Percentiles rank a stretch among this genome's conserved stretches.
phyloP scores from a whole-genome alignment of 2,888 invertebrate species.

The Thalpophila matura region DNA sequence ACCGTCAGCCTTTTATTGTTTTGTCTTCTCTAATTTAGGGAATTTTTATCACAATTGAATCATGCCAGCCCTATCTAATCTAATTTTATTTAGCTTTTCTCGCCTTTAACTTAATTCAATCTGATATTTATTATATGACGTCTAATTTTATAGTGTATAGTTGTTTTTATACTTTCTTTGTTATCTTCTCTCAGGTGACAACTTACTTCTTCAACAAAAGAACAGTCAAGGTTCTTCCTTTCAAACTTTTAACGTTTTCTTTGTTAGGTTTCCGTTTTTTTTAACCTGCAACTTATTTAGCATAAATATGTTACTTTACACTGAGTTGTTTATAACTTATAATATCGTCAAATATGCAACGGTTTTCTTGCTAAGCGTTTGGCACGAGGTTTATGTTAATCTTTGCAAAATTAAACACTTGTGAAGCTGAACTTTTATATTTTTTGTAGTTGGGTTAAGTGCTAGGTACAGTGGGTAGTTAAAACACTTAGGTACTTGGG shows the following conservation, averaged over 20 bases:
- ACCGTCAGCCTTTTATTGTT: no score
- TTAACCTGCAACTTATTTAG: constrained; percentile 37
- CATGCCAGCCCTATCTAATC: no score
- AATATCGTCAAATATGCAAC: constrained; percentile 51
- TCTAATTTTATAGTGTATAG: no score
- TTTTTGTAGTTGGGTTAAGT: constrained; percentile 2
- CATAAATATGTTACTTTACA: constrained; percentile 49
- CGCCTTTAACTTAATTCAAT: no score
- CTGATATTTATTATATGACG: neutral
- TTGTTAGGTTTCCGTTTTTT: no score
- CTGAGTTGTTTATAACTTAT: constrained; percentile 40
- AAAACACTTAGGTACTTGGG: neutral
- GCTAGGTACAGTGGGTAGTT: constrained; percentile 3
- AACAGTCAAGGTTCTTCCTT: neutral
- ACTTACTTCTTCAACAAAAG: constrained; percentile 3
- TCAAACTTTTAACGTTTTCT: constrained; percentile 32
- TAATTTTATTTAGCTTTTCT: no score
- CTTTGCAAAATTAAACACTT: constrained; percentile 38
- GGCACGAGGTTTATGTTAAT: constrained; percentile 37
- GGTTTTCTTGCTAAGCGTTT: constrained; percentile 33
- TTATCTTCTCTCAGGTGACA: neutral
- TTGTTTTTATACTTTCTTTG: neutral
- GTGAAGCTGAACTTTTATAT: neutral
- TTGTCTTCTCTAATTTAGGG: no score
- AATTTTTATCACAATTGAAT: no score